phyloP scores from a whole-genome alignment of 37 sponge, comb jelly and placozoan genomes.

The Crambe crambe region DNA sequence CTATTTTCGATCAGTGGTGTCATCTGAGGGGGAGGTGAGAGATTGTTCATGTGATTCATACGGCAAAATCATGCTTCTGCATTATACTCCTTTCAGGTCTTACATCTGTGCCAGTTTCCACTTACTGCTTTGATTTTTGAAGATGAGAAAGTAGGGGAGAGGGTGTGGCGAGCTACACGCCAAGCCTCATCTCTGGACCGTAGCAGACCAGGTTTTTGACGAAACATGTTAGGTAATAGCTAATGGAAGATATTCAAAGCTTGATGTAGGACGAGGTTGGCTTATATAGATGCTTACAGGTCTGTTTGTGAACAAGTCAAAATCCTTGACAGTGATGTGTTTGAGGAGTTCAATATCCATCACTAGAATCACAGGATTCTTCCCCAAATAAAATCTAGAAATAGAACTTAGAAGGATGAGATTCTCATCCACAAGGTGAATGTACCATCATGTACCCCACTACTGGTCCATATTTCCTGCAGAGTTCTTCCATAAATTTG shows the following conservation, averaged over 20 bases:
- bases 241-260: no score
- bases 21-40: slow-evolving; percentile 49
- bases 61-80: background rate
- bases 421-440: no score
- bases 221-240: no score
- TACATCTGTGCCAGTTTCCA: no score
- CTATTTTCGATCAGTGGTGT: slow-evolving; percentile 54
- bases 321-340: slow-evolving; percentile 54
- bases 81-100: no score
- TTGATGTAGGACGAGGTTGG: no score
- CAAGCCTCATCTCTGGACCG: slow-evolving; percentile 48
- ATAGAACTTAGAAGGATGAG: no score
- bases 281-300: slow-evolving; percentile 14
- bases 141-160: slow-evolving; percentile 69
- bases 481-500: slow-evolving; percentile 1
- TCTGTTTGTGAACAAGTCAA: slow-evolving; percentile 45
- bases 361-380: slow-evolving; percentile 26
- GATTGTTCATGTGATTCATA: no score
- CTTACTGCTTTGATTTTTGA: slow-evolving; percentile 66
- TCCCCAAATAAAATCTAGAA: slow-evolving; percentile 41
- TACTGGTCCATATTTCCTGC: background rate
- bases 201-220: slow-evolving; percentile 40
- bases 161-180: slow-evolving; percentile 42
- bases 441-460: background rate
- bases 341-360: slow-evolving; percentile 65